These are phyloP conservation scores for Gambusia yucatana DNA, from an alignment of 2,797 vertebrate genomes.

Conservation along the genomic window DNA sequence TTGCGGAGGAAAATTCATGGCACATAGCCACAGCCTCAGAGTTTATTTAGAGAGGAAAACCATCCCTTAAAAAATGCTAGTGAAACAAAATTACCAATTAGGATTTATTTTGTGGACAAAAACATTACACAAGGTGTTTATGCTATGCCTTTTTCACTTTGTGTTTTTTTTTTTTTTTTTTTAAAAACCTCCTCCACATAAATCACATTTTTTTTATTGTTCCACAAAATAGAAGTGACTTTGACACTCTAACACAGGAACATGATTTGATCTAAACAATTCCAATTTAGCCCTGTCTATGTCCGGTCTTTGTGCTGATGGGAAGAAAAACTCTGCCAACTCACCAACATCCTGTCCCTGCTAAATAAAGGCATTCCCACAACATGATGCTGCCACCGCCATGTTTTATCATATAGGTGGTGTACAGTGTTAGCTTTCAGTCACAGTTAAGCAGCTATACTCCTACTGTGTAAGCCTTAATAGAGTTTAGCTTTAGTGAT, in stretches of 20 bases:
- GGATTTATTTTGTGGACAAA: constrained; percentile 29
- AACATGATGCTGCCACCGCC: background rate
- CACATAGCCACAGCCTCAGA: constrained; percentile 37
- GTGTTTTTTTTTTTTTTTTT: background rate
- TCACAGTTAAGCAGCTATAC: background rate
- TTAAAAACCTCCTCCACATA: background rate
- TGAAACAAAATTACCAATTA: constrained; percentile 21
- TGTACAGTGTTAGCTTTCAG: background rate
- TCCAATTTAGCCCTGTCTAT: background rate
- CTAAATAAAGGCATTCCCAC: background rate
- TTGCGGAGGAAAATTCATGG: constrained; percentile 47
- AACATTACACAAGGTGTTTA: constrained; percentile 8
- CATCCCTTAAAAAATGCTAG: constrained; percentile 29
- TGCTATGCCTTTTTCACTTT: background rate
- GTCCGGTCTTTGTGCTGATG: background rate
- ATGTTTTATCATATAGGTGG: background rate
- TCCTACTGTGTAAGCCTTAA: background rate
- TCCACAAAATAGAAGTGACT: background rate
- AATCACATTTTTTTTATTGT: background rate
- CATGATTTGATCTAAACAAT: background rate
- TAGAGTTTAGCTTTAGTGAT: background rate
- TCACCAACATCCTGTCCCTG: background rate
- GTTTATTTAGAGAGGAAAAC: constrained; percentile 48
- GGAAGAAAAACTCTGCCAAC: background rate
- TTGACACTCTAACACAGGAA: background rate